A percentile compares a stretch with the other conserved stretches of the same genome.
Evolutionary conservation across 2,888 invertebrate genomes (phyloP).

Genomic region (Parochlus steinenii): DNA sequence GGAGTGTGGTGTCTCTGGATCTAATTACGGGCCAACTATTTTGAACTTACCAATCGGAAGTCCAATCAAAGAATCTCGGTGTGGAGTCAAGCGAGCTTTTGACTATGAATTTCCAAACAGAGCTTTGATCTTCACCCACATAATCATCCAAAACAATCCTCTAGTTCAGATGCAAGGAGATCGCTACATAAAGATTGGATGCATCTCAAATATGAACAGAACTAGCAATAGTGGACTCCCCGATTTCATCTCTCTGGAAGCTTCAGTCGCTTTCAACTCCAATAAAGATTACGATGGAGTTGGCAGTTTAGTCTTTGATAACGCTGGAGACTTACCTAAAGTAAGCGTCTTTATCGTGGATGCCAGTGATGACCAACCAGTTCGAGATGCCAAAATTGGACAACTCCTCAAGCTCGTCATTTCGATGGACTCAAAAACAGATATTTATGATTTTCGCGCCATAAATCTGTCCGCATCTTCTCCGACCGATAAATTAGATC

Average conservation of each 20-base stretch:
- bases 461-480: slow-evolving; percentile 68
- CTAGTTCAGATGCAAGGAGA: slow-evolving; percentile 75
- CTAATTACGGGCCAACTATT: slow-evolving; percentile 22
- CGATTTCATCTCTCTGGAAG: slow-evolving; percentile 36
- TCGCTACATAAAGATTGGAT: slow-evolving; percentile 62
- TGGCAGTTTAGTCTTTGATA: slow-evolving; percentile 27
- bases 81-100: slow-evolving; percentile 28
- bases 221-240: slow-evolving; percentile 23
- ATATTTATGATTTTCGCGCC: slow-evolving; percentile 44
- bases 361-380: slow-evolving; percentile 35
- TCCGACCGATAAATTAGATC: slow-evolving; percentile 52
- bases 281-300: slow-evolving; percentile 27
- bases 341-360: slow-evolving; percentile 43
- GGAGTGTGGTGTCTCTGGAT: slow-evolving; percentile 38
- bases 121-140: slow-evolving; percentile 55
- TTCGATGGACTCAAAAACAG: slow-evolving; percentile 11
- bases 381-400: slow-evolving; percentile 48
- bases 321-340: slow-evolving; percentile 31
- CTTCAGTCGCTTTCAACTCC: slow-evolving; percentile 37
- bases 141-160: slow-evolving; percentile 69
- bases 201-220: slow-evolving; percentile 40
- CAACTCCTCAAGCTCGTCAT: slow-evolving; percentile 24
- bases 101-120: slow-evolving; percentile 31
- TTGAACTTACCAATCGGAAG: slow-evolving; percentile 25
- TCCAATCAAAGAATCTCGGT: slow-evolving; percentile 26